Conservation (phyloP, 2,113 vertebrate genomes). For the Diphyllodes magnificus region DNA sequence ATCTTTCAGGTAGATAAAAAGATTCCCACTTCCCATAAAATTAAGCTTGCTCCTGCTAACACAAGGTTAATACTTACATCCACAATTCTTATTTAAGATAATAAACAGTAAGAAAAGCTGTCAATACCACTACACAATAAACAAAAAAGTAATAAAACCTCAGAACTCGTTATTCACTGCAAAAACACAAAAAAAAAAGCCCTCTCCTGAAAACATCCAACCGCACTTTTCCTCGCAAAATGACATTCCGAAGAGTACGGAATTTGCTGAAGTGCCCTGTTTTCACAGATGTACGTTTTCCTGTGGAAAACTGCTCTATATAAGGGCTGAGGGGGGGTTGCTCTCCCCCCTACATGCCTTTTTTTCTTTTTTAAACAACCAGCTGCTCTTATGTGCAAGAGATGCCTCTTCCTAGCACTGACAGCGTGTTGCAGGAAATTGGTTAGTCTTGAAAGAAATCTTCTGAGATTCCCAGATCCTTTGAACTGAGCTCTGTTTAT, state of each 20-base stretch:
- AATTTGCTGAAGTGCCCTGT: background rate
- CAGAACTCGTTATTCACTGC: background rate
- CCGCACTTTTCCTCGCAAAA: background rate
- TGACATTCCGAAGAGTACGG: rapidly evolving
- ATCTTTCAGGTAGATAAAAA: background rate
- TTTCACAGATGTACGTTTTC: background rate
- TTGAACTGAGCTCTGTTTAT: background rate
- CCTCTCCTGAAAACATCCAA: background rate
- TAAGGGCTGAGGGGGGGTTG: background rate
- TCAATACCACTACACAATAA: background rate
- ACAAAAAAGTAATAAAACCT: background rate
- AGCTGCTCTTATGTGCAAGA: background rate
- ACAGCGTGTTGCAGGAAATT: background rate
- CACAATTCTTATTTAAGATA: background rate
- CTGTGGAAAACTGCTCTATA: background rate
- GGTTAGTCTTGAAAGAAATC: background rate
- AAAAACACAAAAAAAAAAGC: background rate
- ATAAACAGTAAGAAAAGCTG: background rate
- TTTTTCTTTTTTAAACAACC: background rate
- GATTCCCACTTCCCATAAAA: background rate
- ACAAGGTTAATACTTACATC: background rate
- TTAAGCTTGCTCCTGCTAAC: background rate
- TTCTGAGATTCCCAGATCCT: background rate
- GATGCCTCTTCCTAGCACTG: background rate
- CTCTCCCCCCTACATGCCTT: background rate